Base-by-base conservation (phyloP, 2,797 vertebrate genomes). In the Cynodonichthys magdalenae region DNA sequence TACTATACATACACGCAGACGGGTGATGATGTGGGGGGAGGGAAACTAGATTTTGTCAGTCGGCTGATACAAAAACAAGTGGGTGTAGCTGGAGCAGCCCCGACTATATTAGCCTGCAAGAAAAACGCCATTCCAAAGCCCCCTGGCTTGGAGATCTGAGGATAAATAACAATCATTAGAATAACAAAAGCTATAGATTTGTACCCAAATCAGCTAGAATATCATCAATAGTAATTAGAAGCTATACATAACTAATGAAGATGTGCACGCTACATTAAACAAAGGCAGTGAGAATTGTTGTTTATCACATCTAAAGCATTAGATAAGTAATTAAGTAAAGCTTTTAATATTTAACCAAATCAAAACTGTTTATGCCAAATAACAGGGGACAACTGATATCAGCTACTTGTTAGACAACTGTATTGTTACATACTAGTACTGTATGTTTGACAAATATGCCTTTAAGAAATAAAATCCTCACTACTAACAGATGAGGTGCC, bases 141-240 rank as follows among this genome's bases (percentile, higher is more conserved):
- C 88, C 79, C 86, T 84, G 85, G 89, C 90, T 87, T 81, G 68
- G 85, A 91, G 90, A 92, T 93, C 87, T 84, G 79, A 90, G 87
- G 79, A 78, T 92, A 92, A 93, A 93, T 92, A 92, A 92, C 74
- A 75, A 86, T 91, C 84, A 94, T 93, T 92, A 91, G 84, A 93
- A 93, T 94, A 84, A 93, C 90, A 94, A 94, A 91, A 90, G 90
- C 87, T 90, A 92, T 92, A 93, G 89, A 93, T 94, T 92, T 92
- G 92, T 91, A 85, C 83, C 82, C 85, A 88, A 89, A 93, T 89
- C 84, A 89, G 84, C 86, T 66, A 82, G 88, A 81, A 84, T 83
- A 88, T 92, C 91, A 90, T 90, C 90, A 92, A 92, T 90, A 91
- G 87, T 90, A 93, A 93, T 94, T 93, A 92, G 91, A 83, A 84